These are phyloP conservation scores for Drosophila nigricruria DNA, from an alignment of 2,888 invertebrate genomes.

Conservation along the genomic window DNA sequence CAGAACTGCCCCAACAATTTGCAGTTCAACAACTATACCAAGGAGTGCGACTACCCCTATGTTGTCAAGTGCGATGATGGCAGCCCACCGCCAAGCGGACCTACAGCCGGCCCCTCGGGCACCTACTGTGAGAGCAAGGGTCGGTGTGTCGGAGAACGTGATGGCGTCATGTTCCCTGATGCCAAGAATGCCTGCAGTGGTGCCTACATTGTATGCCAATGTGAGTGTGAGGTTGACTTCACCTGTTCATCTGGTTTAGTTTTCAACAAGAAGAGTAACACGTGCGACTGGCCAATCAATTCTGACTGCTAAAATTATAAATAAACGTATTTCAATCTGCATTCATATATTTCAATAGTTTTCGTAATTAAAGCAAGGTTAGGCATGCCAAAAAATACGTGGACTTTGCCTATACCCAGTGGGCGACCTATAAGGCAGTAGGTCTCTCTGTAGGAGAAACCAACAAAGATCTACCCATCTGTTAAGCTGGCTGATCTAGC, in stretches of 20 bases:
- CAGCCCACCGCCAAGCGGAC: constrained; percentile 69
- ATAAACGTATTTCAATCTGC: constrained; percentile 41
- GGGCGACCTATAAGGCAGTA: too few species aligned
- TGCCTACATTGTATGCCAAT: constrained; percentile 72
- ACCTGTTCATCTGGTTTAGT: constrained; percentile 54
- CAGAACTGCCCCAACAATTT: constrained; percentile 68
- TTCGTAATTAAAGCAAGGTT: too few species aligned
- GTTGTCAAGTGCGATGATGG: constrained; percentile 68
- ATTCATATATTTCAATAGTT: neutral
- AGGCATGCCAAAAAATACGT: too few species aligned
- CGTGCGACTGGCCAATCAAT: constrained; percentile 69
- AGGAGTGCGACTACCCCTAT: constrained; percentile 70
- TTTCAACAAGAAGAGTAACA: constrained; percentile 37
- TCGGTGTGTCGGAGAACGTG: constrained; percentile 58
- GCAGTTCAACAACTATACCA: constrained; percentile 52
- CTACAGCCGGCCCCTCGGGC: constrained; percentile 78
- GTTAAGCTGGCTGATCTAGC: too few species aligned
- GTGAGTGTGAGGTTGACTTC: constrained; percentile 74
- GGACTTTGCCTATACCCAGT: too few species aligned
- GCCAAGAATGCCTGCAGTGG: constrained; percentile 41
- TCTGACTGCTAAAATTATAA: constrained; percentile 48
- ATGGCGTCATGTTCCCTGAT: constrained; percentile 50
- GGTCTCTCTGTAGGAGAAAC: too few species aligned
- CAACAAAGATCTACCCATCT: too few species aligned
- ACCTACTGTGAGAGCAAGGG: constrained; percentile 66